Conservation (phyloP, 2,113 vertebrate genomes). For the Bubo blakistoni region DNA sequence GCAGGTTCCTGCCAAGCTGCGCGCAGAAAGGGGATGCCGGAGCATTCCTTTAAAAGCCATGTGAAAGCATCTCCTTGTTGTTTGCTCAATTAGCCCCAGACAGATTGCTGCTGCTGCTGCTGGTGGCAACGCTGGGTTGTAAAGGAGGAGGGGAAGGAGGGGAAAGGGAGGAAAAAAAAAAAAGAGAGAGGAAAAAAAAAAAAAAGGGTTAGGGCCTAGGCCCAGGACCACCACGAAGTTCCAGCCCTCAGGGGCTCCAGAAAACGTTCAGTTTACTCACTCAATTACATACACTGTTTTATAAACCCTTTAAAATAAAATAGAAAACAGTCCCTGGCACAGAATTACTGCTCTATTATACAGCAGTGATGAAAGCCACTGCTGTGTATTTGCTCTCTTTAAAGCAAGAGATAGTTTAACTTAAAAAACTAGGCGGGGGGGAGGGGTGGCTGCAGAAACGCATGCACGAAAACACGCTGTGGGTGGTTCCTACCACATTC, state of each 20-base stretch:
- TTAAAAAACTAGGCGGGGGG: conserved; percentile 42
- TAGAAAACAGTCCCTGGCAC: conserved; percentile 70
- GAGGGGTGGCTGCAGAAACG: conserved; percentile 50
- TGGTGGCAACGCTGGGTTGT: conserved; percentile 66
- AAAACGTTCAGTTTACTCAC: conserved; percentile 70
- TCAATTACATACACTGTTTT: conserved; percentile 70
- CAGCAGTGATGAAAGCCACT: conserved; percentile 66
- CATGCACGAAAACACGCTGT: conserved; percentile 53
- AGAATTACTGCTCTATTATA: conserved; percentile 70
- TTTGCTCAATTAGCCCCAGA: conserved; percentile 73
- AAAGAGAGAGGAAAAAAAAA: background rate
- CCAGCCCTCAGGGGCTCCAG: conserved; percentile 62
- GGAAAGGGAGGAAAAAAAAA: conserved; percentile 29
- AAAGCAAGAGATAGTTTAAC: conserved; percentile 69
- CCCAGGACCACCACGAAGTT: conserved; percentile 77
- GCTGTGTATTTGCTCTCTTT: conserved; percentile 66
- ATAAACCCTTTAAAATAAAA: conserved; percentile 73
- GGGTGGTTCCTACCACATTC: conserved; percentile 59
- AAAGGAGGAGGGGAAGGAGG: conserved; percentile 72
- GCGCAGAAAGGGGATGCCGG: conserved; percentile 55
- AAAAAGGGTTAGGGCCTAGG: conserved; percentile 67
- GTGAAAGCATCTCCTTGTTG: conserved; percentile 74
- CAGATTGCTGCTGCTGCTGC: conserved; percentile 75
- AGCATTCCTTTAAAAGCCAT: conserved; percentile 62
- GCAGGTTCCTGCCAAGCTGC: conserved; percentile 56